Percentiles rank a stretch among this genome's conserved stretches.
Conservation (phyloP, 2,888 invertebrate species). For the Pollenia griseotomentosa region DNA sequence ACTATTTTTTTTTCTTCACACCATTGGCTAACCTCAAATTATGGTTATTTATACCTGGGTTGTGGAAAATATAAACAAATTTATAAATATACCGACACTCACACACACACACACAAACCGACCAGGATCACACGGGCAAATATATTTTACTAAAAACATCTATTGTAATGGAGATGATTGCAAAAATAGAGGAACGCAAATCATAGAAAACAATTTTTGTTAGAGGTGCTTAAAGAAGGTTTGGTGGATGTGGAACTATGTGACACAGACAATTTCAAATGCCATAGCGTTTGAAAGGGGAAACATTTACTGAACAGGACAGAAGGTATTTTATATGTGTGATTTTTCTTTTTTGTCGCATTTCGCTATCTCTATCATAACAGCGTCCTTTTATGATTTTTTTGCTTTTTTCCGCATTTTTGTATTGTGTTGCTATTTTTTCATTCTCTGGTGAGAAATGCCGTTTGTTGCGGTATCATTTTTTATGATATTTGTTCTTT, state of each 20-base stretch:
- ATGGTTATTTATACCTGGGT: slow-evolving; percentile 64
- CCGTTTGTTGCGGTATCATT: neutral
- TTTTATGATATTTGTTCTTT: neutral
- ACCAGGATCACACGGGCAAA: neutral
- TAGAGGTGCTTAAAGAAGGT: neutral
- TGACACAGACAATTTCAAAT: too few species aligned
- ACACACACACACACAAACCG: neutral
- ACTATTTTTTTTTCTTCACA: slow-evolving; percentile 20
- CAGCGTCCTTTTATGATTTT: slow-evolving; percentile 30
- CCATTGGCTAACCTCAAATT: slow-evolving; percentile 67
- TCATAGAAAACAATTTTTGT: too few species aligned
- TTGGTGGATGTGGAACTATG: too few species aligned
- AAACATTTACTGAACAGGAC: too few species aligned
- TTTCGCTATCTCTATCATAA: slow-evolving; percentile 43
- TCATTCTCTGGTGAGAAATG: neutral
- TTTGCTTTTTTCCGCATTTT: neutral
- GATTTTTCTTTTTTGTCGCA: neutral
- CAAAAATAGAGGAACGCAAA: neutral
- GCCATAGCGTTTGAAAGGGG: too few species aligned
- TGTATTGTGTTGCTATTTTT: neutral
- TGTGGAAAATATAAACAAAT: slow-evolving; percentile 31
- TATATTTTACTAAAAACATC: slow-evolving; percentile 6
- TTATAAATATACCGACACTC: neutral
- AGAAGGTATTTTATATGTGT: slow-evolving; percentile 21
- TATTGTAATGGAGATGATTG: neutral